Base-by-base conservation (phyloP, 2,113 vertebrate genomes). In the Toxostoma redivivum region DNA sequence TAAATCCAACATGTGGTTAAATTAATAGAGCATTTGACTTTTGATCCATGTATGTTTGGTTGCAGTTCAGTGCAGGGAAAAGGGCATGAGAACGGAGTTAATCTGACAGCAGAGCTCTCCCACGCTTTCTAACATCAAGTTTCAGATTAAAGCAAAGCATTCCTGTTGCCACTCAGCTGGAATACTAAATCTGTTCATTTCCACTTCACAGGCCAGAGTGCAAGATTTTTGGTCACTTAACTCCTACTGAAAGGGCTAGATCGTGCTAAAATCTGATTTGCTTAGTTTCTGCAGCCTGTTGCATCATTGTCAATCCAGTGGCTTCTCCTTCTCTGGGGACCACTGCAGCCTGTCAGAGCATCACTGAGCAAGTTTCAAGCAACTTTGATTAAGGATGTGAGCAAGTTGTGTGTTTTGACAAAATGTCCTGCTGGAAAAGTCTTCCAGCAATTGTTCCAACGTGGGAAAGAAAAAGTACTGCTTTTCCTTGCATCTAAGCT, bases 11-110 rank as follows among this genome's bases (percentile, higher is more conserved):
- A 4, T 73, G 66, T 67, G 85, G 86, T 96, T 95, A 95, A 97
- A 97, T 92, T 97, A 97, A 97, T 88, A 77, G 88, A 91, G 81
- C 95, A 84, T 91, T 92, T 96, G 92, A 96, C 88, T 97, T 95
- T 58, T 92, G 95, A 96, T 96, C 95, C 94, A 88, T 77, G 50
- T 90, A 66, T 45, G 86, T 94, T 88, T 94, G 91, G 95, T 81
- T 97, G 94, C 94, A 94, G 93, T 40, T 95, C 81, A 88, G 70
- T 83, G 78, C 93, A 96, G 91, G 94, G 94, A 95, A 95, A 97
- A 95, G 85, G 93, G 94, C 92, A 93, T 7, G 56, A 91, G 83
- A 87, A 87, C 17, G 0, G 28, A 95, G 92, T 80, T 96, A 94
- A 96, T 95, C 78, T 95, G 96, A 95, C 92, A 95, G 94, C 79